Conservation (phyloP, 2,888 invertebrate species). For the Torymus auratus region DNA sequence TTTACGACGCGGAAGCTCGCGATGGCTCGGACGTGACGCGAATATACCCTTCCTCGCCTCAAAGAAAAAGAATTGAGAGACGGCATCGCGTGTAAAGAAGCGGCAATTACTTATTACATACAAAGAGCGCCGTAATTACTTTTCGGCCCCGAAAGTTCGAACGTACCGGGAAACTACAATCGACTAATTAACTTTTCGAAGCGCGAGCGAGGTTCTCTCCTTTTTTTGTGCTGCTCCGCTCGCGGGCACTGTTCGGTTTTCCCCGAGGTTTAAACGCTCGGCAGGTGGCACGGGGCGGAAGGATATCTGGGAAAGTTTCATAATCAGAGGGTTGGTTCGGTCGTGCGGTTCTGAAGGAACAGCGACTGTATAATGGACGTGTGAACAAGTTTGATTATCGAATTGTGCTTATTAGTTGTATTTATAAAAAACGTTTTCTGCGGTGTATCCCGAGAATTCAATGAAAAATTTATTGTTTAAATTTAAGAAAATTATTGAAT, state of each 20-base stretch:
- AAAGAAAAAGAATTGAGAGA: neutral
- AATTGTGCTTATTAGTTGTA: too few species aligned
- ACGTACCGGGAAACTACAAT: conserved; percentile 51
- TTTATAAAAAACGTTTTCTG: too few species aligned
- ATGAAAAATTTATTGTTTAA: too few species aligned
- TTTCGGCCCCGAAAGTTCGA: conserved; percentile 56
- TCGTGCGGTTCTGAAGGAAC: too few species aligned
- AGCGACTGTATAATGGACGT: too few species aligned
- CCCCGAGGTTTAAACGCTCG: conserved; percentile 26
- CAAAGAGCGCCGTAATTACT: conserved; percentile 60
- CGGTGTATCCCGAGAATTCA: too few species aligned
- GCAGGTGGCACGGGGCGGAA: neutral
- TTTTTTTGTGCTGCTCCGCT: neutral
- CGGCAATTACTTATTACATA: conserved; percentile 59
- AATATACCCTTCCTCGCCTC: conserved; percentile 23
- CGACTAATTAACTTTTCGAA: conserved; percentile 59
- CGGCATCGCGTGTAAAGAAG: conserved; percentile 51
- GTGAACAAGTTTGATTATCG: too few species aligned
- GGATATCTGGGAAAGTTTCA: conserved; percentile 39
- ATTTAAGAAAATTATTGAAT: too few species aligned
- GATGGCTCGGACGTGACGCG: conserved; percentile 55
- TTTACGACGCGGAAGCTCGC: conserved; percentile 57
- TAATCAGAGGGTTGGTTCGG: conserved; percentile 26
- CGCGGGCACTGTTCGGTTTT: neutral
- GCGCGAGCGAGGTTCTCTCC: neutral